Base-by-base conservation (phyloP, 2,113 vertebrate genomes). In the Mus pahari region DNA sequence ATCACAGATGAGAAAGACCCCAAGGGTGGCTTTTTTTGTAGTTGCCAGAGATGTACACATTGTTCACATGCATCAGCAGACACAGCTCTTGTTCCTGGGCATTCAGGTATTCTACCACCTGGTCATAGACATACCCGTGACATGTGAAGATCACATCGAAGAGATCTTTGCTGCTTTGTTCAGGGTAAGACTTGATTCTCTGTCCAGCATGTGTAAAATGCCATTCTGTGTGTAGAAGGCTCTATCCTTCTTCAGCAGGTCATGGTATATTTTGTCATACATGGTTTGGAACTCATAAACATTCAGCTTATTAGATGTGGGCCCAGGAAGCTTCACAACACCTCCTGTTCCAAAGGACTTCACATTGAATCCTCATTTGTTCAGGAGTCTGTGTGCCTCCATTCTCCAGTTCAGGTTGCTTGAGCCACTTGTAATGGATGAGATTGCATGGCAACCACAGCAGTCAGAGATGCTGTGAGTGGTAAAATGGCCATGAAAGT, bases 181-280 rank as follows among this genome's bases (percentile, higher is more conserved):
- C 99, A 0, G 99, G 99, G 33, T 99, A 98, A 5, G 99, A 98
- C 97, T 99, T 99, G 97, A 99, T 99, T 95, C 99, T 97, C 99
- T 99, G 98, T 99, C 99, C 98, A 99, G 97, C 99, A 99, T 99
- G 98, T 99, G 99, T 89, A 99, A 98, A 96, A 99, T 99, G 78
- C 99, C 99, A 0, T 99, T 99, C 98, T 99, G 99, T 97, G 99
- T 99, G 97, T 99, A 99, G 99, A 97, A 64, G 0, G 99, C 99
- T 99, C 99, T 99, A 99, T 99, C 99, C 98, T 99, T 99, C 98
- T 98, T 99, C 98, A 99, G 98, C 97, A 99, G 99, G 98, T 99
- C 99, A 98, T 98, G 99, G 99, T 99, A 99, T 99, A 99, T 99
- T 99, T 99, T 99, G 98, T 99, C 99, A 98, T 99, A 99, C 94